A percentile compares a stretch with the other conserved stretches of the same genome.
Evolutionary conservation across 2,113 vertebrate species (phyloP).

Genomic region (Indicator indicator): DNA sequence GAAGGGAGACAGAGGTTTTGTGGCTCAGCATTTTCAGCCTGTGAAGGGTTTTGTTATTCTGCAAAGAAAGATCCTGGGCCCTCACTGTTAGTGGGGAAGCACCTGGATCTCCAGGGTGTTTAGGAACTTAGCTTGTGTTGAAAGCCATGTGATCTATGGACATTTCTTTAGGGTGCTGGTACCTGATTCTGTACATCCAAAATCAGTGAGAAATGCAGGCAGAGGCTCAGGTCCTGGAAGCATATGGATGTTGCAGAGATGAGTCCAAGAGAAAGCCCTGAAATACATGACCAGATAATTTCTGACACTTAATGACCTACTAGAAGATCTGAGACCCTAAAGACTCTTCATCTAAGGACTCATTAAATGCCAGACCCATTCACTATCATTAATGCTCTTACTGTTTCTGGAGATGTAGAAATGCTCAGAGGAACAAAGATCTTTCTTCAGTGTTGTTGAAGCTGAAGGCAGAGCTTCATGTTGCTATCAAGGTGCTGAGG

Average conservation of each 20-base stretch:
- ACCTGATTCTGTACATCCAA: fast-evolving
- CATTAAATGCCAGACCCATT: slow-evolving; percentile 22
- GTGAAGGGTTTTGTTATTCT: background rate
- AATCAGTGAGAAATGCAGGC: background rate
- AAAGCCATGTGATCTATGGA: background rate
- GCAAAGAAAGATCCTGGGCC: background rate
- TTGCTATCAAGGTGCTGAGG: background rate
- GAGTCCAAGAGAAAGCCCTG: background rate
- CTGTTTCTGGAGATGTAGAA: background rate
- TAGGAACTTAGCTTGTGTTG: background rate
- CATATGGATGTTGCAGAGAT: background rate
- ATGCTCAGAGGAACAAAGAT: background rate
- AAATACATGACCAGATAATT: slow-evolving; percentile 36
- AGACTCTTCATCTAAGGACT: background rate
- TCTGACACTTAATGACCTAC: slow-evolving; percentile 25
- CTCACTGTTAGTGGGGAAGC: background rate
- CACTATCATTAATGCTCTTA: background rate
- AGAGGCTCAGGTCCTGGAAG: background rate
- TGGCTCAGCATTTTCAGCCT: background rate
- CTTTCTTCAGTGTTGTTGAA: background rate
- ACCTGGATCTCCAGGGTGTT: background rate
- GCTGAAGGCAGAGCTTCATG: background rate
- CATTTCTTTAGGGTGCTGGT: background rate
- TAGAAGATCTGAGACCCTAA: slow-evolving; percentile 14
- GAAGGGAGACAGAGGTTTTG: fast-evolving